Base-by-base conservation (phyloP, 2,888 invertebrate species). In the Tethea ocularis region DNA sequence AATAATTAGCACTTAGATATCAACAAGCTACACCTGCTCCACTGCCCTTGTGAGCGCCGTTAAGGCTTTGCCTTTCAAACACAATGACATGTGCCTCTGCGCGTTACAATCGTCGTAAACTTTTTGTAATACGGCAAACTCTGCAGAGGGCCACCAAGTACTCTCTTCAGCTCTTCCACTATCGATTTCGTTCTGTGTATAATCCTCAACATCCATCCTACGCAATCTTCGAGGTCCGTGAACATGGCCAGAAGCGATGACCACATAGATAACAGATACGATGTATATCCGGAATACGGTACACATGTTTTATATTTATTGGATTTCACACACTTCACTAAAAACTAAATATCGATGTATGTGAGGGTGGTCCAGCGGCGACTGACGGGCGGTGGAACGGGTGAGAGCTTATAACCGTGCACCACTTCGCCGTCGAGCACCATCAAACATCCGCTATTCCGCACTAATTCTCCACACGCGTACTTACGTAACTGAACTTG, bases 41-140 rank as follows among this genome's bases (percentile, higher is more conserved):
- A 95, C 88, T 64, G 95, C 95, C 69, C 94, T 93, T 51, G 93
- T 88, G 54, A 95, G 84, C 13, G 94, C 95, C 61, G 88, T 87
- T 58, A 95, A 82, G 51, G 95, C 95, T 74, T 95, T 95, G 69
- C 94, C 93, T 80, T 95, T 95, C 57, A 95, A 87, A 77, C 95
- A 95, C 74, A 88, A 89, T 59, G 94, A 89, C 75, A 95, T 91
- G 74, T 95, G 94, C 76, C 93, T 93, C 67, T 94, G 94, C 63
- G 91, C 86, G 86, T 94, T 94, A 82, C 95, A 95, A 75, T 95
- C 95, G 67, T 95, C 95, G 75, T 95, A 95, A 69, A 95, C 93
- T 82, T 94, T 94, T 74, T 94, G 94, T 72, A 94, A 86, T 65
- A 95, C 88, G 62, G 89, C 83, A 73, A 94, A 91, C 74, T 95